A percentile compares a stretch with the other conserved stretches of the same genome.
phyloP scores from a whole-genome alignment of 2,113 vertebrate genomes.

The Scytalopus superciliaris region DNA sequence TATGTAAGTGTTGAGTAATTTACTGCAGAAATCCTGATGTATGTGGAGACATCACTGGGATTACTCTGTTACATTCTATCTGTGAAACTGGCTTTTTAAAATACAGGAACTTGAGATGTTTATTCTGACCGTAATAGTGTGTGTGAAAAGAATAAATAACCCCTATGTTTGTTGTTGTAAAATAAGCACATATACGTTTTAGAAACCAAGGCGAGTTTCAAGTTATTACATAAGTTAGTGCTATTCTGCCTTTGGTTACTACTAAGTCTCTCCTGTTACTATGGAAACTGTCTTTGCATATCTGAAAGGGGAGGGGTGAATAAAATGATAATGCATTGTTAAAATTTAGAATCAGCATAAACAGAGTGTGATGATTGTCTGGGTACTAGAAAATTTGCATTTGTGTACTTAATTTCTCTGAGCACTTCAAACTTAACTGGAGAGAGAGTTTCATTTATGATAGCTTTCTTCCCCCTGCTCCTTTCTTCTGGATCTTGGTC shows the following conservation, averaged over 20 bases:
- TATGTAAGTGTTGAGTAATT: not conserved
- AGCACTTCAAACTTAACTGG: not conserved
- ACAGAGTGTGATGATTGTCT: not conserved
- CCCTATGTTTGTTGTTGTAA: not conserved
- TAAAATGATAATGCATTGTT: not conserved
- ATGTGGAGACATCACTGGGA: not conserved
- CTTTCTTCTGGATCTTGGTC: not conserved
- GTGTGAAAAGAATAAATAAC: not conserved
- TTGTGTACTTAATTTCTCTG: not conserved
- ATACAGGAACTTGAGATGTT: not conserved
- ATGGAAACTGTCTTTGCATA: conserved; percentile 35
- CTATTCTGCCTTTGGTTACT: conserved; percentile 24
- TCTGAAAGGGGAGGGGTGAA: not conserved
- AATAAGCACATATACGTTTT: not conserved
- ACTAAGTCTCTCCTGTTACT: conserved; percentile 1
- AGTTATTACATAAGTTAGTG: not conserved
- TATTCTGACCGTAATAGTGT: not conserved
- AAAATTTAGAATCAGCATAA: not conserved
- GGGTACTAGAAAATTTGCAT: not conserved
- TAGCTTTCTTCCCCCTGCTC: not conserved
- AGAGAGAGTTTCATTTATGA: not conserved
- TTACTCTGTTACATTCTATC: not conserved
- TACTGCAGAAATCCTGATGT: not conserved
- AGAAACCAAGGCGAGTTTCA: not conserved
- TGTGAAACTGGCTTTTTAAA: not conserved